Evolutionary conservation across 37 sponge, comb jelly and placozoan genomes (phyloP).

Genomic region (Aphrocallistes beatrix): DNA sequence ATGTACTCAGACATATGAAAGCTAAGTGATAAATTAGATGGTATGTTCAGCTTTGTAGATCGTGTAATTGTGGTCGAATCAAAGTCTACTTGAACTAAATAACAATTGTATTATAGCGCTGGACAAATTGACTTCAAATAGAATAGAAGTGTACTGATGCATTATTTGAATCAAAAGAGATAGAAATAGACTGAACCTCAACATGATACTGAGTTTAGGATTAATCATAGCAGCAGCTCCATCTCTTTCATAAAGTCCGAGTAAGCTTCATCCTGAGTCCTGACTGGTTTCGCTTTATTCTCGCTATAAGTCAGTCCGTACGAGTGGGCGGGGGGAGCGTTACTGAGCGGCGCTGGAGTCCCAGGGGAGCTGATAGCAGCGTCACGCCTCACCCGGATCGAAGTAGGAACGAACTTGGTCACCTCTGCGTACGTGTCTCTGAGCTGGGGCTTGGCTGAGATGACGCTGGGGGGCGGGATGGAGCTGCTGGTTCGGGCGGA

Average conservation of each 20-base stretch:
- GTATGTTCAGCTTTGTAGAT: too few relatives aligned
- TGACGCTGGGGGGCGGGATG: conserved; percentile 25
- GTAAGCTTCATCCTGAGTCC: conserved; percentile 74
- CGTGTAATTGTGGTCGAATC: too few relatives aligned
- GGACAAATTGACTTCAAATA: too few relatives aligned
- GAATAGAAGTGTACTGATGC: too few relatives aligned
- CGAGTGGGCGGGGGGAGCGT: not conserved
- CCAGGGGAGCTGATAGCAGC: not conserved
- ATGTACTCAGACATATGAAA: too few relatives aligned
- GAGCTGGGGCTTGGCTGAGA: conserved; percentile 79
- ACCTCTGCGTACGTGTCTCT: conserved; percentile 81
- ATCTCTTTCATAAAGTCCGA: conserved; percentile 91
- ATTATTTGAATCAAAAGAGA: too few relatives aligned
- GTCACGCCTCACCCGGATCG: conserved; percentile 67
- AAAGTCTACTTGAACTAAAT: too few relatives aligned
- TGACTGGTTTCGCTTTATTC: not conserved
- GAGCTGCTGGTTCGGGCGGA: not conserved
- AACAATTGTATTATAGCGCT: too few relatives aligned
- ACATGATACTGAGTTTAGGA: too few relatives aligned
- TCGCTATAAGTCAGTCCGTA: not conserved
- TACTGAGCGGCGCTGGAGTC: not conserved
- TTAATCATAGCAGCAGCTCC: conserved; percentile 70
- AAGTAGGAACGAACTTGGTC: conserved; percentile 84
- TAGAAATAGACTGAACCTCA: too few relatives aligned
- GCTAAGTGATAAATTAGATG: too few relatives aligned